Base-by-base conservation (phyloP, 2,113 vertebrate species). In the Mormyrus lacerda region DNA sequence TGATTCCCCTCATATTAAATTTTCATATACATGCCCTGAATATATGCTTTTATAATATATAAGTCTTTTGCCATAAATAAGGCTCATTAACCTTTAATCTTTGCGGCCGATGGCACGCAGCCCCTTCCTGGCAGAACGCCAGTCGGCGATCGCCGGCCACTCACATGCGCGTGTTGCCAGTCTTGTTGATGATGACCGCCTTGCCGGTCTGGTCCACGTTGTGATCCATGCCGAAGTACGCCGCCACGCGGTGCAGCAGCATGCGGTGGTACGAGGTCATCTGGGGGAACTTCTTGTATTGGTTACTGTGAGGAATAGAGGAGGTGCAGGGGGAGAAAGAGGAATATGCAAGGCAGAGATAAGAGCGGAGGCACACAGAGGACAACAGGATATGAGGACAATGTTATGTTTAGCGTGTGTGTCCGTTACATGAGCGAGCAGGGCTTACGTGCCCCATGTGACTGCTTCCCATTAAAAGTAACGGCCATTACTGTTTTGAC, bases 241-340 rank as follows among this genome's bases (percentile, higher is more conserved):
- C 98, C n/a, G 98, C 98, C 9, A 99, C 98, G 0, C 98, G 96
- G 93, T 99, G 98, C 91, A 99, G 96, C 93, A 99, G 96, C 98
- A 99, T 99, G 92, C 98, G 96, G 89, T 99, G 98, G 94, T 99
- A 99, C 2, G 98, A 99, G 93, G 98, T 99, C 98, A 99, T 99
- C 96, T 99, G 98, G 91, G 98, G 98, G 92, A 99, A 99, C 96
- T 99, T 99, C 96, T 99, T 99, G 94, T 99, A 99, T 93, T 99
- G 98, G 93, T 98, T 99, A 96, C 98, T 99, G 9, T 89, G 3
- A 31, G 11, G 15, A 31, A 31, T 15, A 76, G 39, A 21, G 24
- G 17, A 5, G 31, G 55, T 27, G 58, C 0, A 53, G 48, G 13
- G 21, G 11, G 5, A 39, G 13, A 19, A 39, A 19, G 35, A 58